Conservation (phyloP, 2,113 vertebrate species). For the Scomber japonicus region DNA sequence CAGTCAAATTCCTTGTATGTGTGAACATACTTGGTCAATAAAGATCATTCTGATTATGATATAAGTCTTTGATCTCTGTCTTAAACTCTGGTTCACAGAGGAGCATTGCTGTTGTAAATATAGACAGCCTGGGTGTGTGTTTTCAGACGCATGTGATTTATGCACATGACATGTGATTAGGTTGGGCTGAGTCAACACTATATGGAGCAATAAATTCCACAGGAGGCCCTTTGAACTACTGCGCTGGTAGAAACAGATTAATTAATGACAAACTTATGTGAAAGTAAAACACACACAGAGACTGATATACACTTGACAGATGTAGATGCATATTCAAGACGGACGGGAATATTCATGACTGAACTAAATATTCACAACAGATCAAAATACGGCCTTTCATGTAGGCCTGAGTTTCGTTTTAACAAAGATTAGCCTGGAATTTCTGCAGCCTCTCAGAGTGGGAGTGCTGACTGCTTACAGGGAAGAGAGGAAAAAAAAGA, state of each 20-base stretch:
- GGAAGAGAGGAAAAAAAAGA: constrained; percentile 25
- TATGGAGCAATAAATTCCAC: constrained; percentile 46
- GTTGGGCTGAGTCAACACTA: constrained; percentile 22
- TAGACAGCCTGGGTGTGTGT: background rate
- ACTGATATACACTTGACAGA: background rate
- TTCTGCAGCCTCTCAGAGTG: constrained; percentile 32
- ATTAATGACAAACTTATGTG: constrained; percentile 25
- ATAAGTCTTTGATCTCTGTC: background rate
- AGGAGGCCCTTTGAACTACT: constrained; percentile 6
- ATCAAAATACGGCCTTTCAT: constrained; percentile 5
- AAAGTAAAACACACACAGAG: constrained; percentile 23
- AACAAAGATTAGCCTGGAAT: constrained; percentile 18
- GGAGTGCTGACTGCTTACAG: constrained; percentile 44
- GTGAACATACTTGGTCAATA: too few species aligned
- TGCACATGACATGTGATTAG: constrained; percentile 34
- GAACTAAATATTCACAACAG: constrained; percentile 4
- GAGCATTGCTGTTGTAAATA: background rate
- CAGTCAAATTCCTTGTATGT: too few species aligned
- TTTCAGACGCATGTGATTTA: constrained; percentile 46
- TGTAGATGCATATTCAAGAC: constrained; percentile 16
- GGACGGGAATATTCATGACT: background rate
- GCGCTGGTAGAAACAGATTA: constrained; percentile 3
- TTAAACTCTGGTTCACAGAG: constrained; percentile 2
- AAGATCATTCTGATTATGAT: background rate
- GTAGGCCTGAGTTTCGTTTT: background rate